Evolutionary conservation across 2,113 vertebrate genomes (phyloP).

Genomic region (Scortum barcoo): DNA sequence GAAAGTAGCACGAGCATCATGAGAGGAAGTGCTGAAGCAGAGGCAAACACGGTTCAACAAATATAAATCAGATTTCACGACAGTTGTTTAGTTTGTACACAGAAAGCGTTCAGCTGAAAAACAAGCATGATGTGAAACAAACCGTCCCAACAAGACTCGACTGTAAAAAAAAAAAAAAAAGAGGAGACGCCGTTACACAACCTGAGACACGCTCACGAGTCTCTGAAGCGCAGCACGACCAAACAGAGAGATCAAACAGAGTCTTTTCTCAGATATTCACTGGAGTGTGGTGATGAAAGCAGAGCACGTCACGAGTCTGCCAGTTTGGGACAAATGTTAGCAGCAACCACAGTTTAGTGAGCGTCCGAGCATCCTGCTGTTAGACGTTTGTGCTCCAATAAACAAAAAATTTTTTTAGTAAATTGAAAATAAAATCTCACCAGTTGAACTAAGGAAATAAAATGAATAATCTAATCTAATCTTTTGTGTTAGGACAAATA

Average conservation of each 20-base stretch:
- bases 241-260: not conserved
- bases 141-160: not conserved
- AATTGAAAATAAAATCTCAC: not conserved
- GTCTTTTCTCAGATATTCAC: not conserved
- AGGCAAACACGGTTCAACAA: not conserved
- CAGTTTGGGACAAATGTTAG: not conserved
- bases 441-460: not conserved
- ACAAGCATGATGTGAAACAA: not conserved
- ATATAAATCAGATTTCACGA: not conserved
- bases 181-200: not conserved
- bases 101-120: slow-evolving; percentile 4
- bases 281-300: not conserved
- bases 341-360: not conserved
- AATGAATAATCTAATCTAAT: not conserved
- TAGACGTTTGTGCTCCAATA: not conserved
- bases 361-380: not conserved
- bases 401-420: not conserved
- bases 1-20: not conserved
- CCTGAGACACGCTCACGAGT: not conserved
- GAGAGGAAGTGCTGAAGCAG: not conserved
- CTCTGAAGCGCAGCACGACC: not conserved
- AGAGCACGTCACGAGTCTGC: not conserved
- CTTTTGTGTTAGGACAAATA: not conserved
- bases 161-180: no score
- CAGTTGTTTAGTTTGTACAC: slow-evolving; percentile 5